Evolutionary conservation across 2,888 invertebrate species (phyloP).

Genomic region (Andricus quercusramuli): DNA sequence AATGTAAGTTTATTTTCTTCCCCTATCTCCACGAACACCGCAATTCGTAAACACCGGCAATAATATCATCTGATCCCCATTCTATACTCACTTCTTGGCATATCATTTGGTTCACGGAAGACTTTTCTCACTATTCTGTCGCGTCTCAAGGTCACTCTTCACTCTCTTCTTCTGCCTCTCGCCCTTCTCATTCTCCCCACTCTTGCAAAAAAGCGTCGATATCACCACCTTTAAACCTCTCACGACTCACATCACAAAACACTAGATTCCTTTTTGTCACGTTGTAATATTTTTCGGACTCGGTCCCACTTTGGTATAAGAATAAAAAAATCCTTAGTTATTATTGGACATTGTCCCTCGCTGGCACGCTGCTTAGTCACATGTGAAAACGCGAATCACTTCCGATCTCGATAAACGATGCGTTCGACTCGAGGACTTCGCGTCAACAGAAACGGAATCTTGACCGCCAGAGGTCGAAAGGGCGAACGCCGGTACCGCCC

Average conservation of each 20-base stretch:
- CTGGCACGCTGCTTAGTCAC: not conserved
- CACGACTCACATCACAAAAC: not conserved
- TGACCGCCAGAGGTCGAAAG: constrained; percentile 65
- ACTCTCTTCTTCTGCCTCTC: constrained; percentile 33
- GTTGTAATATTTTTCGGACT: no score
- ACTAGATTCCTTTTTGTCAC: not conserved
- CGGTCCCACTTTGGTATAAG: no score
- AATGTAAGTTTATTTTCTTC: not conserved
- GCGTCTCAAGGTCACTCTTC: constrained; percentile 9
- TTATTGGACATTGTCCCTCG: not conserved
- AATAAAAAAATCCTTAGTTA: not conserved
- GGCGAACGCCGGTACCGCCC: constrained; percentile 72
- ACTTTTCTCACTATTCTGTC: not conserved
- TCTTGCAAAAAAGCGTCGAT: not conserved
- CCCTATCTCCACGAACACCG: not conserved
- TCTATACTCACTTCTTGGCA: constrained; percentile 6
- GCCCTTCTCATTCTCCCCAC: constrained; percentile 34
- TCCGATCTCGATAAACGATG: constrained; percentile 40
- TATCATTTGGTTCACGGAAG: constrained; percentile 16
- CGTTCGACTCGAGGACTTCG: constrained; percentile 29
- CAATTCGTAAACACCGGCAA: constrained; percentile 4
- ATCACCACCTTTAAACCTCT: not conserved
- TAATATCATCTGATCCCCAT: not conserved
- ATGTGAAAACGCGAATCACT: constrained; percentile 7
- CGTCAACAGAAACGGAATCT: constrained; percentile 43